Percentiles rank a stretch among this genome's conserved stretches.
Evolutionary conservation across 2,888 invertebrate genomes (phyloP).

Genomic region (Drosophila prolongata): DNA sequence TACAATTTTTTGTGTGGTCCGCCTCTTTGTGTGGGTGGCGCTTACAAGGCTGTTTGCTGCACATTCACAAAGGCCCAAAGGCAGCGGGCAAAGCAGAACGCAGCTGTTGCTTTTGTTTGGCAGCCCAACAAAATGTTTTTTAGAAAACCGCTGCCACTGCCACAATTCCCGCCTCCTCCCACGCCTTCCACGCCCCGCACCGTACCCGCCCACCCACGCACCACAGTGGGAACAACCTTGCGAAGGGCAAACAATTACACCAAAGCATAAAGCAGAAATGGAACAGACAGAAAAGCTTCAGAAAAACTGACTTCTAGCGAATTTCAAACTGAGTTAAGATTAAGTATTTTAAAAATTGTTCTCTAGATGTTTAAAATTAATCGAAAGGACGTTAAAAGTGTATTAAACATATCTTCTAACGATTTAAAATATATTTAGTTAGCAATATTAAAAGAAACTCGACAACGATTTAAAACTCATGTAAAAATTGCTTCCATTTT

Average conservation of each 20-base stretch:
- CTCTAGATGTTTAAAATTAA: too few relatives aligned
- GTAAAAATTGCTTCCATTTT: too few relatives aligned
- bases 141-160: slow-evolving; percentile 18
- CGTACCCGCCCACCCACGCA: slow-evolving; percentile 30
- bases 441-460: too few relatives aligned
- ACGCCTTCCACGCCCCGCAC: slow-evolving; percentile 17
- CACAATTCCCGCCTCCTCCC: background rate
- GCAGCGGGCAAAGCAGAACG: slow-evolving; percentile 34
- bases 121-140: slow-evolving; percentile 45
- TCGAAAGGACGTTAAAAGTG: too few relatives aligned
- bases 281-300: background rate
- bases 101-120: slow-evolving; percentile 69
- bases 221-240: slow-evolving; percentile 54
- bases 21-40: slow-evolving; percentile 70
- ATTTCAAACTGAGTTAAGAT: background rate
- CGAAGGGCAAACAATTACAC: slow-evolving; percentile 52
- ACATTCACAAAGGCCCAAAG: slow-evolving; percentile 57
- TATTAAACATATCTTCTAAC: too few relatives aligned
- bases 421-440: too few relatives aligned
- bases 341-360: too few relatives aligned
- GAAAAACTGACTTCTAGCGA: background rate
- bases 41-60: slow-evolving; percentile 65
- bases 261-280: slow-evolving; percentile 18
- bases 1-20: slow-evolving; percentile 68
- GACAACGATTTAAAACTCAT: too few relatives aligned